A percentile compares a stretch with the other conserved stretches of the same genome.
These are phyloP conservation scores for Keiferia lycopersicella DNA, from an alignment of 2,888 invertebrate species.

Conservation along the genomic window DNA sequence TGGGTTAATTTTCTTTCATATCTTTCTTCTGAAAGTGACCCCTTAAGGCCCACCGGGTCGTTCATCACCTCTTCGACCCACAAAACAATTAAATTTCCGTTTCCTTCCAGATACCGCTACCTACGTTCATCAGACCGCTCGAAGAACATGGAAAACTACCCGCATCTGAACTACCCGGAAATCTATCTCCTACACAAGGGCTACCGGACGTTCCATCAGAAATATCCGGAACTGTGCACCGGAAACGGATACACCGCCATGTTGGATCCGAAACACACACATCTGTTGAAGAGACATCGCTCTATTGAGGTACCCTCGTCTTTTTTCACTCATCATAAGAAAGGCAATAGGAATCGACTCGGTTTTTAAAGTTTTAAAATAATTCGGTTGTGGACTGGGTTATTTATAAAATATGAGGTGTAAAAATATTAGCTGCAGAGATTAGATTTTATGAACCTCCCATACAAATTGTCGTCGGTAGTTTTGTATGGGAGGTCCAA, in stretches of 20 bases:
- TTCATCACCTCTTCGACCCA: too few relatives aligned
- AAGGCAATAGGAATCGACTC: slow-evolving; percentile 31
- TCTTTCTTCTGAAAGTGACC: too few relatives aligned
- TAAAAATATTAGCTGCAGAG: too few relatives aligned
- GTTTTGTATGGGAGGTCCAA: too few relatives aligned
- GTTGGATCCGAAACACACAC: slow-evolving; percentile 89
- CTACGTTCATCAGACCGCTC: slow-evolving; percentile 92
- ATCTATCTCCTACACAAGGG: slow-evolving; percentile 93
- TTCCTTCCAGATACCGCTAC: slow-evolving; percentile 85
- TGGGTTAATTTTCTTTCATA: too few relatives aligned
- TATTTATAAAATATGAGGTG: too few relatives aligned
- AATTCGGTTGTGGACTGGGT: too few relatives aligned
- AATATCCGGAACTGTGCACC: slow-evolving; percentile 84
- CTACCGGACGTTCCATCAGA: slow-evolving; percentile 84
- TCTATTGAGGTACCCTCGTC: slow-evolving; percentile 38
- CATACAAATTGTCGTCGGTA: too few relatives aligned
- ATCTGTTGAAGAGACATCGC: slow-evolving; percentile 87
- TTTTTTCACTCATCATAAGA: slow-evolving; percentile 36
- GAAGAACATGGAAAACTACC: slow-evolving; percentile 90
- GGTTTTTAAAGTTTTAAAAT: not conserved
- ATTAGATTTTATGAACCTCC: too few relatives aligned
- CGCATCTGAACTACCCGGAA: slow-evolving; percentile 94
- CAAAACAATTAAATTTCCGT: not conserved
- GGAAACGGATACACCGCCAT: slow-evolving; percentile 90
- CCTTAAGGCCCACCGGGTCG: too few relatives aligned